Conservation (phyloP, 64 coral and sea anemone species). For the Dendrophyllia cribrosa region DNA sequence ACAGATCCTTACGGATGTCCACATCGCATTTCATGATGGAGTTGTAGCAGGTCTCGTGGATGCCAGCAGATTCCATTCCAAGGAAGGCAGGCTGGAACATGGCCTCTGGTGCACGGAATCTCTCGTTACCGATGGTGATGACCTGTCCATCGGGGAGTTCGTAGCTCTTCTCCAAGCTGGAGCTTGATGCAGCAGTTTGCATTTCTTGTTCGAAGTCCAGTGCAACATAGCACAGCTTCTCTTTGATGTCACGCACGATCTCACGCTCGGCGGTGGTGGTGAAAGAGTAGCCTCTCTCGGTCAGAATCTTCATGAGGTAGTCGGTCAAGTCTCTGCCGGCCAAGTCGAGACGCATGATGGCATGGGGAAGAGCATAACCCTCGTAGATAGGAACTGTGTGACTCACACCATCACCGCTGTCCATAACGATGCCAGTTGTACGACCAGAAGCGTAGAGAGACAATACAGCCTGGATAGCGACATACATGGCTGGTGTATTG, state of each 20-base stretch:
- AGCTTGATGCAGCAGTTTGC: slow-evolving; percentile 22
- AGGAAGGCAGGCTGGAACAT: slow-evolving; percentile 67
- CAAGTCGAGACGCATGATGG: slow-evolving; percentile 48
- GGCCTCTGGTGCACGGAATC: slow-evolving; percentile 57
- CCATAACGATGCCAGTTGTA: slow-evolving; percentile 53
- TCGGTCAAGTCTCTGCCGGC: slow-evolving; percentile 56
- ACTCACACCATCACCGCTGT: slow-evolving; percentile 52
- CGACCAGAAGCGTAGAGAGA: slow-evolving; percentile 63
- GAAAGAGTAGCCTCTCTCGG: slow-evolving; percentile 46
- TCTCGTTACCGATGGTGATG: slow-evolving; percentile 81
- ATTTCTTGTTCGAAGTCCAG: slow-evolving; percentile 53
- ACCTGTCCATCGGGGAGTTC: slow-evolving; percentile 79
- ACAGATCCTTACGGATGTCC: slow-evolving; percentile 74
- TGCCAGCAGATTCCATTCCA: slow-evolving; percentile 72
- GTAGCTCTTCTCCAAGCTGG: slow-evolving; percentile 71
- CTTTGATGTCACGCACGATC: slow-evolving; percentile 60
- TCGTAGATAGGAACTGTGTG: slow-evolving; percentile 62
- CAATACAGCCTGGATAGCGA: slow-evolving; percentile 53
- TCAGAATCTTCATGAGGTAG: slow-evolving; percentile 55
- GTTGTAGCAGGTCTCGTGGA: slow-evolving; percentile 71
- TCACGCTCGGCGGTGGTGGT: slow-evolving; percentile 53
- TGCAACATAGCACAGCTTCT: slow-evolving; percentile 51
- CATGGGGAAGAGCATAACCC: slow-evolving; percentile 58
- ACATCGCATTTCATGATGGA: slow-evolving; percentile 73
- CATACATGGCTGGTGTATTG: slow-evolving; percentile 54